A percentile compares a stretch with the other conserved stretches of the same genome.
Evolutionary conservation across 2,797 vertebrate species (phyloP).

Genomic region (Cynopterus sphinx): DNA sequence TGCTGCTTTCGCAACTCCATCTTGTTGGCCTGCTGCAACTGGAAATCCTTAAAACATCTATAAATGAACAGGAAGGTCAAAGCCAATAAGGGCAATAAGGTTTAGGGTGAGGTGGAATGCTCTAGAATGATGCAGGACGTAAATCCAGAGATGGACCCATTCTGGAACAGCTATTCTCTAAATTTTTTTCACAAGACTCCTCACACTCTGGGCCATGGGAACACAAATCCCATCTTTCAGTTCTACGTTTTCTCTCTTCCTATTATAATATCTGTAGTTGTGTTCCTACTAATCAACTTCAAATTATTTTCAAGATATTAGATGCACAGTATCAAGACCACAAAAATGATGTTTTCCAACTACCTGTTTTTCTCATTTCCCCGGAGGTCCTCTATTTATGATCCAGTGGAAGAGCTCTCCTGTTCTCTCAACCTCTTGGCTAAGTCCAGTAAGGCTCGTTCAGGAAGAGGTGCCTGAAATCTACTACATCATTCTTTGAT

Average conservation of each 20-base stretch:
- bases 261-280: neutral
- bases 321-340: neutral
- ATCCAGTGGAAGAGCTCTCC: neutral
- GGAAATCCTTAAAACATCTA: constrained; percentile 99
- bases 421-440: constrained; percentile 1
- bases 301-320: constrained; percentile 20
- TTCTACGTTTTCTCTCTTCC: constrained; percentile 21
- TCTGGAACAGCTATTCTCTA: neutral
- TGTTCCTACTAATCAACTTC: constrained; percentile 13
- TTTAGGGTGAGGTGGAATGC: neutral
- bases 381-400: neutral
- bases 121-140: neutral
- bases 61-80: constrained; percentile 14
- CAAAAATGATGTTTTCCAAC: constrained; percentile 20
- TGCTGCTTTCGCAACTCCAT: constrained; percentile 97
- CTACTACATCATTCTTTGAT: constrained; percentile 14
- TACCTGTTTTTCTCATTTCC: constrained; percentile 32
- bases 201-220: neutral
- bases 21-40: constrained; percentile 97
- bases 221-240: constrained; percentile 10
- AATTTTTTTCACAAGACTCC: neutral
- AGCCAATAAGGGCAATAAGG: neutral
- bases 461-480: constrained; percentile 3
- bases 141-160: neutral
- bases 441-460: neutral